phyloP scores from a whole-genome alignment of 2,888 invertebrate genomes.

The Hypercompe scribonia region DNA sequence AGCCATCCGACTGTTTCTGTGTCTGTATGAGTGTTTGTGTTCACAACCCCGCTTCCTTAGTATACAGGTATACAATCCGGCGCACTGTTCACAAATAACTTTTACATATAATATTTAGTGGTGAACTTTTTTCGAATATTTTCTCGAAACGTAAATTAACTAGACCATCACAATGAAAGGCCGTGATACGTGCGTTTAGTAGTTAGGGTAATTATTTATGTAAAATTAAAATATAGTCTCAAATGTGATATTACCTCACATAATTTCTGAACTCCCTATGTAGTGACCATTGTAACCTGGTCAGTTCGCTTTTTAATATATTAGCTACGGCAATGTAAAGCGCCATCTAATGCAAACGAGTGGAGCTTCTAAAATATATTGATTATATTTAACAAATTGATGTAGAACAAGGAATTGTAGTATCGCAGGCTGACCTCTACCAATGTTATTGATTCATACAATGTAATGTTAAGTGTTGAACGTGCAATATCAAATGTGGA shows the following conservation, averaged over 20 bases:
- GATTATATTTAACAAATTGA: slow-evolving; percentile 42
- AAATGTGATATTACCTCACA: slow-evolving; percentile 78
- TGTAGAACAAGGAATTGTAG: slow-evolving; percentile 61
- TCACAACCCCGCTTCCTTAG: slow-evolving; percentile 38
- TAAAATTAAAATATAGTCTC: slow-evolving; percentile 61
- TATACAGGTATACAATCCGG: slow-evolving; percentile 32
- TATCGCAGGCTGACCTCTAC: slow-evolving; percentile 66
- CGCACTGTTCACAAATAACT: slow-evolving; percentile 10
- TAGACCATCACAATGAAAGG: slow-evolving; percentile 41
- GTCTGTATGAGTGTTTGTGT: slow-evolving; percentile 30
- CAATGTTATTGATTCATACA: slow-evolving; percentile 72
- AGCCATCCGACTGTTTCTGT: slow-evolving; percentile 34
- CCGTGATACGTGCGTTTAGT: slow-evolving; percentile 56
- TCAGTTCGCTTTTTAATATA: slow-evolving; percentile 36
- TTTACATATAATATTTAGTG: slow-evolving; percentile 38
- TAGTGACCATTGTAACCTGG: slow-evolving; percentile 42
- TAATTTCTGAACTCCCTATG: slow-evolving; percentile 46
- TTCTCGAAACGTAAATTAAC: slow-evolving; percentile 38
- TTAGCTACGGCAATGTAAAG: slow-evolving; percentile 21
- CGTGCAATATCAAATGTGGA: slow-evolving; percentile 79
- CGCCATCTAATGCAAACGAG: slow-evolving; percentile 24
- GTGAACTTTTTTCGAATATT: slow-evolving; percentile 48
- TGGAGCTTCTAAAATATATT: slow-evolving; percentile 44
- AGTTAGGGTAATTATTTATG: slow-evolving; percentile 73
- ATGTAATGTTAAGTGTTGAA: slow-evolving; percentile 82